A percentile compares a stretch with the other conserved stretches of the same genome.
Evolutionary conservation across 2,888 invertebrate genomes (phyloP).

Genomic region (Drosophila multiciliata): DNA sequence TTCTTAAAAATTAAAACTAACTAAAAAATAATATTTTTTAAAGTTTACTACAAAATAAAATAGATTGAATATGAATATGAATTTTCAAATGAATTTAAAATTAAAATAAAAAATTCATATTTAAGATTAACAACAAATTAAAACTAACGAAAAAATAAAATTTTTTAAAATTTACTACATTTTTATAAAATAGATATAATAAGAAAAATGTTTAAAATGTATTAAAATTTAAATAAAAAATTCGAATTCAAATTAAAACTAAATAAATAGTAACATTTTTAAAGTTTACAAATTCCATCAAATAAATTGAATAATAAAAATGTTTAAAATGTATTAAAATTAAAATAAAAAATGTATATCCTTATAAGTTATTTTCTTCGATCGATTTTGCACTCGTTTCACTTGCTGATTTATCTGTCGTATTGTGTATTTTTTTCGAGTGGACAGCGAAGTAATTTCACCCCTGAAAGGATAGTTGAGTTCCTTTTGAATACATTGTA

Average conservation of each 20-base stretch:
- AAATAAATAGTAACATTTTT: no score
- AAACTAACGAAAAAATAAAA: no score
- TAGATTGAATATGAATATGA: no score
- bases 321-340: neutral
- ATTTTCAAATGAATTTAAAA: no score
- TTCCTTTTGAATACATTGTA: constrained; percentile 1
- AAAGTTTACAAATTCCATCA: no score
- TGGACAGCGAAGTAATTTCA: neutral
- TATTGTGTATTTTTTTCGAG: neutral
- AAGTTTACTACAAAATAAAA: no score
- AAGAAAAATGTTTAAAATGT: neutral
- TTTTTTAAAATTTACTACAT: no score
- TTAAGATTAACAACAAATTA: no score
- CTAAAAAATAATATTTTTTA: neutral
- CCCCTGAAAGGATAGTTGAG: neutral
- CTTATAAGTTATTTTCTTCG: accelerated
- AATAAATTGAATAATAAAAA: no score
- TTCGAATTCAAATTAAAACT: no score
- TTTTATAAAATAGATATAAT: no score
- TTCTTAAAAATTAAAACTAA: neutral
- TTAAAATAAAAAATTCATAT: neutral
- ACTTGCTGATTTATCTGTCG: neutral
- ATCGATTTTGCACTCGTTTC: neutral
- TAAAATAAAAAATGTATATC: no score
- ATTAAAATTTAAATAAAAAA: neutral